Base-by-base conservation (phyloP, 2,113 vertebrate genomes). In the Pseudorhombus dupliciocellatus region DNA sequence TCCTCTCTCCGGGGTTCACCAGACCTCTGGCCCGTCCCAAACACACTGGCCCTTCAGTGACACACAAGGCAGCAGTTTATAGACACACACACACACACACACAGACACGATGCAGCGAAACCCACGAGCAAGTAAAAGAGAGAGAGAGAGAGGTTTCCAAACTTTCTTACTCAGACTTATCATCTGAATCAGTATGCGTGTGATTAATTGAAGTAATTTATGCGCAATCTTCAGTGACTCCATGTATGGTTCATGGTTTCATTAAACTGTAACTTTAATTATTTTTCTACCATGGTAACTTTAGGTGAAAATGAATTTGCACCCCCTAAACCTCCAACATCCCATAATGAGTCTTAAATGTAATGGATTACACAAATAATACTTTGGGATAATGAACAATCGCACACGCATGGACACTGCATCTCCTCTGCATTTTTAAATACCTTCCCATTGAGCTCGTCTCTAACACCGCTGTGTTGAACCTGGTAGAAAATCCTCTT, bases 201-300 rank as follows among this genome's bases (percentile, higher is more conserved):
- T 89, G 90, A 93, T 92, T 90, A 93, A 93, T 93, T 88, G 70
- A 88, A 90, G 79, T 90, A 83, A 91, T 92, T 91, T 90, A 80
- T 79, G 84, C 65, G 44, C 71, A 71, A 69, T 91, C 83, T 87
- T 87, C 75, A 88, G 88, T 84, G 83, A 89, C 81, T 84, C 73
- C 81, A 79, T 82, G 84, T 89, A 87, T 85, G 87, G 64, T 86
- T 89, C 87, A 87, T 85, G 89, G 87, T 92, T 91, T 89, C 85
- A 90, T 88, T 89, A 86, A 74, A 86, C 73, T 88, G 72, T 83
- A 83, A 87, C 84, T 91, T 84, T 90, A 89, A 90, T 90, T 91
- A 88, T 82, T 87, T 90, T 91, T 87, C 83, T 82, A 87, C 73
- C 65, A 70, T 85, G 71, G 57, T 78, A 87, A 86, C 87, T 91